Evolutionary conservation across 2,113 vertebrate genomes (phyloP), one percentile per base, ranked within the genome.

Genomic region (Chaetura pelagica): DNA sequence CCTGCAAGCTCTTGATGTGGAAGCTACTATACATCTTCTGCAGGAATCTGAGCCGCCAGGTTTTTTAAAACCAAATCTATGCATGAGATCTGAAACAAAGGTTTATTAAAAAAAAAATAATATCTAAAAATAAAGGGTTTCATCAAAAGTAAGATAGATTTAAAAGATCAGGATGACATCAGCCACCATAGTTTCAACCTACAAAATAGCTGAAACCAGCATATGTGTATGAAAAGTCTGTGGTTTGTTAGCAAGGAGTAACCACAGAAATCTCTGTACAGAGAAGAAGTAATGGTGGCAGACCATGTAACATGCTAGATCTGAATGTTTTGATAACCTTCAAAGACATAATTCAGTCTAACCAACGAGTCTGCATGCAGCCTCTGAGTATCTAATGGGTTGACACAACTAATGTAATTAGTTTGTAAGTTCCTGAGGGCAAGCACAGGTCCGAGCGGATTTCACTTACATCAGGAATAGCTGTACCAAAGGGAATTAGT

Each of bases 381-480:
- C 64, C 74, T 81, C 1, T 88, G 87, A 93, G 64, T 49, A 86
- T 44, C 78, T 96, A 83, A 94, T 86, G 63, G 59, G 75, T 78
- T 95, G 96, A 91, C 83, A 96, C 73, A 96, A 94, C 88, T 95
- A 86, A 94, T 0, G 5, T 92, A 96, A 88, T 92, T 84, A 84
- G 79, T 77, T 66, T 62, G 0, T 42, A 63, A 84, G 68, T 78
- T 94, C 85, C 92, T 64, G 90, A 95, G 83, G 95, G 93, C 68
- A 94, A 87, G 73, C 59, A 54, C 88, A 88, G 85, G 66, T 86
- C 85, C 32, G 4, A 86, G 80, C 52, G 14, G 71, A 86, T 88
- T 68, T 93, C 75, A 34, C n/a, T n/a, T n/a, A n/a, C 7, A 29
- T 77, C 55, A 67, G 59, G 87, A 86, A 67, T 40, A 90, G 32